Evolutionary conservation across 2,888 invertebrate species (phyloP), one percentile per base, ranked within the genome.

Genomic region (Entomobrya proxima): DNA sequence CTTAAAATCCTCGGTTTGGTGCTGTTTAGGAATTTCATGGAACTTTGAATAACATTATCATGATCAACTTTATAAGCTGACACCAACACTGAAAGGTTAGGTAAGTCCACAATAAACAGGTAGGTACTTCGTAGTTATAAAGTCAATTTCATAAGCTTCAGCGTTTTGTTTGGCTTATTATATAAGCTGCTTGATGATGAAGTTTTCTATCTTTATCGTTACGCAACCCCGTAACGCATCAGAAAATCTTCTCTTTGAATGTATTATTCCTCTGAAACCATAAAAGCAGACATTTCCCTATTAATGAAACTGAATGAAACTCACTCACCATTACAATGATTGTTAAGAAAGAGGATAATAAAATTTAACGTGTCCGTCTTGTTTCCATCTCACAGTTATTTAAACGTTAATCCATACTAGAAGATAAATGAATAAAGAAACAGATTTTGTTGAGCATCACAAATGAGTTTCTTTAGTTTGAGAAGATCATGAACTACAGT

Each of bases 201-300:
- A 27, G 27, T 69, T 44, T 2, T 69, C 15, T 15, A 32, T 21
- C 35, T 18, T 64, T 32, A 35, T 44, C 13, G 44, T 55, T 52
- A 50, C 74, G 32, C 52, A 52, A 82, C 27, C 75, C 37, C 58
- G 58, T 74, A 81, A 81, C 81, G 81, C 81, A 81, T 81, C 81
- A 81, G 69, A 61, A 81, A 55, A 58, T 52, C 69, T 44, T 78
- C 18, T 47, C 58, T 78, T 77, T 18, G 47, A 78, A 30, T 37
- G 44, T 55, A 72, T 72, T 81, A 72, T 74, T 61, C n/a, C 40
- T 27, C 72, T 72, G 30, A n/a, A 44, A 44, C 44, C 11, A 5
- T n/a, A 7, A 44, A 44, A 7, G 44, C 47, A 9, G 13, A n/a
- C 30, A 69, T 44, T 69, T 69, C 27, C 69, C 44, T 35, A 74